Percentiles rank a stretch among this genome's conserved stretches.
These are phyloP conservation scores for Choristoneura rosaceana DNA, from an alignment of 2,888 invertebrate species.

Conservation along the genomic window DNA sequence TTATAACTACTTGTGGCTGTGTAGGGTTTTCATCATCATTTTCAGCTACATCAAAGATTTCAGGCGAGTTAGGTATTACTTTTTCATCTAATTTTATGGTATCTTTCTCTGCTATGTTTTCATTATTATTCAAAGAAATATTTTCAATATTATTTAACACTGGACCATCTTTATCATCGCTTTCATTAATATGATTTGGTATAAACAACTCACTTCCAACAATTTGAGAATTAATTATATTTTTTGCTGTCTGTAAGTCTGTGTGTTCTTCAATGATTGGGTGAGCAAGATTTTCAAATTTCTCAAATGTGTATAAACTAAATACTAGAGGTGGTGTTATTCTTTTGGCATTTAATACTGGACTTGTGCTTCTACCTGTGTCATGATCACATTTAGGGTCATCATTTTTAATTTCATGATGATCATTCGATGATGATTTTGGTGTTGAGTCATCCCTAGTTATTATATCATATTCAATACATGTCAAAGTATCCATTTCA, in stretches of 20 bases:
- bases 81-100: background rate
- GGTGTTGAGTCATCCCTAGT: background rate
- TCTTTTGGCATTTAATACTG: slow-evolving; percentile 53
- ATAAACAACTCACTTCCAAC: slow-evolving; percentile 56
- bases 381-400: slow-evolving; percentile 11
- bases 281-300: slow-evolving; percentile 66
- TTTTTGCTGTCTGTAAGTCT: slow-evolving; percentile 59
- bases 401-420: background rate
- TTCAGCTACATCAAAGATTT: background rate
- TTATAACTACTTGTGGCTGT: slow-evolving; percentile 14
- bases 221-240: slow-evolving; percentile 70
- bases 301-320: slow-evolving; percentile 68
- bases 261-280: slow-evolving; percentile 58
- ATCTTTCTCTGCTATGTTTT: slow-evolving; percentile 44
- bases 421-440: background rate
- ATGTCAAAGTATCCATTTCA: slow-evolving; percentile 35
- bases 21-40: slow-evolving; percentile 19
- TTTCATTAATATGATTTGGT: slow-evolving; percentile 45
- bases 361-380: slow-evolving; percentile 51
- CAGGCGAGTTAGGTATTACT: background rate
- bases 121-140: slow-evolving; percentile 45
- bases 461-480: background rate
- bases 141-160: slow-evolving; percentile 39
- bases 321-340: slow-evolving; percentile 57
- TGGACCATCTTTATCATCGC: slow-evolving; percentile 49